A percentile compares a stretch with the other conserved stretches of the same genome.
Evolutionary conservation across 2,888 invertebrate species (phyloP).

Genomic region (Pterostichus madidus): DNA sequence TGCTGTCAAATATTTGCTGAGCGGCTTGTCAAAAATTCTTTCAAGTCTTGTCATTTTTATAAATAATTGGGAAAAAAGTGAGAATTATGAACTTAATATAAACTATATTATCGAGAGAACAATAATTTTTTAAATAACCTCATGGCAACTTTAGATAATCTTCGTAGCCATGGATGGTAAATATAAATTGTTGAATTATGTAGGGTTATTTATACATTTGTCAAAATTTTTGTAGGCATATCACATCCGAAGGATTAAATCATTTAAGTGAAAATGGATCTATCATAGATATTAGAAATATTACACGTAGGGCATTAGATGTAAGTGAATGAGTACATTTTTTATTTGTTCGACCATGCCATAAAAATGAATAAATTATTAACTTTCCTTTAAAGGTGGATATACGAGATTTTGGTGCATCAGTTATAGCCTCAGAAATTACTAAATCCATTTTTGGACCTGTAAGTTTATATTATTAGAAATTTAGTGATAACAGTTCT

Average conservation of each 20-base stretch:
- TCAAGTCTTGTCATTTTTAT: conserved; percentile 34
- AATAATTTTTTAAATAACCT: not conserved
- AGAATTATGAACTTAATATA: conserved; percentile 13
- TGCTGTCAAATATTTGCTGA: conserved; percentile 11
- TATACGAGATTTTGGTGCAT: conserved; percentile 89
- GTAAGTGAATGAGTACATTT: conserved; percentile 79
- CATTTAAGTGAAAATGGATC: conserved; percentile 83
- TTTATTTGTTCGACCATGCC: not conserved
- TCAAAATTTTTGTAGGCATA: conserved; percentile 80
- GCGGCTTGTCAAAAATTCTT: conserved; percentile 38
- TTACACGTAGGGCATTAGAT: conserved; percentile 84
- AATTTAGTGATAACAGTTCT: conserved; percentile 72
- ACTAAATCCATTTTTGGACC: conserved; percentile 80
- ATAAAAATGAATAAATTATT: conserved; percentile 59
- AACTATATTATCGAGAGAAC: conserved; percentile 1
- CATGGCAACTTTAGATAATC: conserved; percentile 82
- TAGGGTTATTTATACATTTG: conserved; percentile 23
- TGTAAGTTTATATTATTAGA: conserved; percentile 76
- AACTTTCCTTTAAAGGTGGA: conserved; percentile 81
- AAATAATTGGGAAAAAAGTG: conserved; percentile 37
- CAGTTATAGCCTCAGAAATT: conserved; percentile 85
- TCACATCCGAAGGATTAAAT: conserved; percentile 86
- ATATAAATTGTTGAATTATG: conserved; percentile 68
- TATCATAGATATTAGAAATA: conserved; percentile 82
- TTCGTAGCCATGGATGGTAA: conserved; percentile 85